Conservation (phyloP, 2,888 invertebrate species). For the Pachliopta kotzebuea region DNA sequence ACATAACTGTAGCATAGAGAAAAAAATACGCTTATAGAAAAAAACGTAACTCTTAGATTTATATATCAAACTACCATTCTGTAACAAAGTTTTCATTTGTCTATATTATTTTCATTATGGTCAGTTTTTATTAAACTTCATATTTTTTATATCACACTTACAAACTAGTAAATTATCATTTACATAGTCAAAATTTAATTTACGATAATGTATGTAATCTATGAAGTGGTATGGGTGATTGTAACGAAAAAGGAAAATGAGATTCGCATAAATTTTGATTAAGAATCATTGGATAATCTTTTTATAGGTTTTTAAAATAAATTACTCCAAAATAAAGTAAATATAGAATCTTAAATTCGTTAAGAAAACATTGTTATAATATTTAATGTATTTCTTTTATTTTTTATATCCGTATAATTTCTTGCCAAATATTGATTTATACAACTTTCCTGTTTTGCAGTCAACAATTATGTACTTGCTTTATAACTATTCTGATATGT, state of each 20-base stretch:
- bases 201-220: neutral
- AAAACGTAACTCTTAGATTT: constrained; percentile 37
- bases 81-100: neutral
- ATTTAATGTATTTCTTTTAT: neutral
- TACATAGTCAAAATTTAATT: neutral
- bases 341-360: neutral
- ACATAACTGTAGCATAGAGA: constrained; percentile 36
- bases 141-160: neutral
- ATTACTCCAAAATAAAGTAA: too few relatives aligned
- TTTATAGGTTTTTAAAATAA: neutral
- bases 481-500: neutral
- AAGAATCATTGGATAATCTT: neutral
- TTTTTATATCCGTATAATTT: neutral
- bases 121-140: neutral
- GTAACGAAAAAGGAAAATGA: neutral
- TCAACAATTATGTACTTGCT: neutral
- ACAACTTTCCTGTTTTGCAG: neutral
- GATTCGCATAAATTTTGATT: neutral
- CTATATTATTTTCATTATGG: neutral
- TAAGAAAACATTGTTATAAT: neutral
- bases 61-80: neutral
- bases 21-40: constrained; percentile 55
- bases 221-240: neutral
- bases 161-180: neutral
- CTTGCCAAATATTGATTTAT: neutral